phyloP scores from a whole-genome alignment of 2,113 vertebrate genomes.

The Nothocercus nigrocapillus region DNA sequence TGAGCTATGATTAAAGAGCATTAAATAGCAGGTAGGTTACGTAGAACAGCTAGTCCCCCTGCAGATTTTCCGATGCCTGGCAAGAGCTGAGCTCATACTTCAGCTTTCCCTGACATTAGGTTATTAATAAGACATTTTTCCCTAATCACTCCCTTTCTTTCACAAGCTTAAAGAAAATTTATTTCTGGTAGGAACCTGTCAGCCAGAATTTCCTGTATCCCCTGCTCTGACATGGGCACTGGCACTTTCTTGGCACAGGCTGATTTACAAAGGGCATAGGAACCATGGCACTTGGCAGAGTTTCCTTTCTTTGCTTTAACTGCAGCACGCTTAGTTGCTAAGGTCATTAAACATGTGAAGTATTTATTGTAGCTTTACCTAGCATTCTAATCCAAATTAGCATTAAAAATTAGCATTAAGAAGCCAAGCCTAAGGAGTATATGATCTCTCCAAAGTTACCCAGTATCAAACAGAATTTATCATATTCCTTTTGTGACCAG shows the following conservation, averaged over 20 bases:
- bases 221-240: conserved; percentile 77
- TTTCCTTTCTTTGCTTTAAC: conserved; percentile 64
- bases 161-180: not conserved
- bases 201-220: conserved; percentile 78
- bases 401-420: not conserved
- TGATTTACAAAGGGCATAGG: conserved; percentile 82
- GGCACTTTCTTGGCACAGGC: conserved; percentile 81
- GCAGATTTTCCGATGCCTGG: not conserved
- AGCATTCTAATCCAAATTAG: not conserved
- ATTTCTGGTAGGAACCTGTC: conserved; percentile 46
- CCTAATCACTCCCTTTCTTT: not conserved
- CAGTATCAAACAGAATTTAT: not conserved
- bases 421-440: not conserved
- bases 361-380: not conserved
- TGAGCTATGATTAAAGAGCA: not conserved
- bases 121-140: not conserved
- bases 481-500: not conserved
- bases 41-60: not conserved
- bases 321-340: not conserved
- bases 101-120: not conserved
- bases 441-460: not conserved
- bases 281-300: conserved; percentile 80
- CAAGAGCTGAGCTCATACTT: not conserved
- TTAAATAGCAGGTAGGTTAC: not conserved
- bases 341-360: fast-evolving